phyloP scores from a whole-genome alignment of 2,113 vertebrate species.

The Nycticebus coucang region DNA sequence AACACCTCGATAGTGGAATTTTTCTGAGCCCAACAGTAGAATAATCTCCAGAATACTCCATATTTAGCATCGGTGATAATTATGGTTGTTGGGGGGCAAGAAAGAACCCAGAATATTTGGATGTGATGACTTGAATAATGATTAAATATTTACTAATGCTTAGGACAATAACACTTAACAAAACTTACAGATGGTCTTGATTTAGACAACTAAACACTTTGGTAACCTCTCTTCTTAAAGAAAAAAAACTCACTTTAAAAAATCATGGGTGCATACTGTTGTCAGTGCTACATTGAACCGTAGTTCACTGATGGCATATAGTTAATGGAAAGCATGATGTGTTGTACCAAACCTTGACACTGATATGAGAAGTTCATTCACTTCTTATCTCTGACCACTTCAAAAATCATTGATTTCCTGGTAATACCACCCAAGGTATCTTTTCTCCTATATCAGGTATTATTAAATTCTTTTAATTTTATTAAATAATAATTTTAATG shows the following conservation, averaged over 20 bases:
- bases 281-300: neutral
- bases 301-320: neutral
- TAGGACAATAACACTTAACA: neutral
- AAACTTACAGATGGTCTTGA: neutral
- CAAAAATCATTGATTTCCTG: neutral
- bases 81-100: neutral
- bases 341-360: neutral
- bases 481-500: neutral
- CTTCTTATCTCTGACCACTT: neutral
- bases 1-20: too few species aligned
- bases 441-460: neutral
- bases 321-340: neutral
- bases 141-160: neutral
- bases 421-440: neutral
- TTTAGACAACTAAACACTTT: neutral
- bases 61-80: neutral
- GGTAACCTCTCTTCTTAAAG: neutral
- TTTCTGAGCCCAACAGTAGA: neutral
- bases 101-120: neutral
- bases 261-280: neutral
- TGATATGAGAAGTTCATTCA: neutral
- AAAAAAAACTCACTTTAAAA: neutral
- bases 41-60: neutral
- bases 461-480: neutral
- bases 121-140: neutral